Evolutionary conservation across 1,140 invertebrate genomes (phyloP).

Genomic region (Atta cephalotes): DNA sequence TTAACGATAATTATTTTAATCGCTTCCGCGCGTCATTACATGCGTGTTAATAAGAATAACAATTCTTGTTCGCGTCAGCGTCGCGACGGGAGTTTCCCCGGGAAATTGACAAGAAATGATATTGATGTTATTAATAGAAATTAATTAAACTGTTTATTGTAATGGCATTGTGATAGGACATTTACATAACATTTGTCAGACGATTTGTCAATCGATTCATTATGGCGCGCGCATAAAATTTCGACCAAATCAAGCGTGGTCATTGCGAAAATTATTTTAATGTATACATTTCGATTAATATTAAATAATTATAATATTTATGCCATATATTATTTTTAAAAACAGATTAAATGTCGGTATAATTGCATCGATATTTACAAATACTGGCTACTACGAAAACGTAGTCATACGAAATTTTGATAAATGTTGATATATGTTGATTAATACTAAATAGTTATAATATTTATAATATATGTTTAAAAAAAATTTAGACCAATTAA

Average conservation of each 20-base stretch:
- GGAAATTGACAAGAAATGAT: slow-evolving; percentile 17
- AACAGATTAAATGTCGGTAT: slow-evolving; percentile 1
- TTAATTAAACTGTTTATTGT: slow-evolving; percentile 17
- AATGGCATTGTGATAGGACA: not conserved
- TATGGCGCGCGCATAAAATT: not conserved
- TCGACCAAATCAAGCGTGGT: not conserved
- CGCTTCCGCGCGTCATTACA: not conserved
- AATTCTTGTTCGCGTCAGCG: not conserved
- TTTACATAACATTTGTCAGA: slow-evolving; percentile 13
- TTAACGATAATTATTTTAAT: slow-evolving; percentile 27
- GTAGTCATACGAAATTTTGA: no score
- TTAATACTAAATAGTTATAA: not conserved
- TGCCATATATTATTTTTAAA: not conserved
- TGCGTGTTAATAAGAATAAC: slow-evolving; percentile 22
- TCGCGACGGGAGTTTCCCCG: not conserved
- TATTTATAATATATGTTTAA: not conserved
- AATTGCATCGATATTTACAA: not conserved
- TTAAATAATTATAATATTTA: not conserved
- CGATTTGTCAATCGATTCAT: not conserved
- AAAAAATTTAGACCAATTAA: slow-evolving; percentile 14
- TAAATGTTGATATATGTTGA: no score
- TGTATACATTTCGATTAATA: not conserved
- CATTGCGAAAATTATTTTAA: not conserved
- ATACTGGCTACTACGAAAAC: not conserved
- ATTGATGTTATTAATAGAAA: slow-evolving; percentile 14